These are phyloP conservation scores for Melospiza georgiana DNA, from an alignment of 2,113 vertebrate genomes.

Conservation along the genomic window DNA sequence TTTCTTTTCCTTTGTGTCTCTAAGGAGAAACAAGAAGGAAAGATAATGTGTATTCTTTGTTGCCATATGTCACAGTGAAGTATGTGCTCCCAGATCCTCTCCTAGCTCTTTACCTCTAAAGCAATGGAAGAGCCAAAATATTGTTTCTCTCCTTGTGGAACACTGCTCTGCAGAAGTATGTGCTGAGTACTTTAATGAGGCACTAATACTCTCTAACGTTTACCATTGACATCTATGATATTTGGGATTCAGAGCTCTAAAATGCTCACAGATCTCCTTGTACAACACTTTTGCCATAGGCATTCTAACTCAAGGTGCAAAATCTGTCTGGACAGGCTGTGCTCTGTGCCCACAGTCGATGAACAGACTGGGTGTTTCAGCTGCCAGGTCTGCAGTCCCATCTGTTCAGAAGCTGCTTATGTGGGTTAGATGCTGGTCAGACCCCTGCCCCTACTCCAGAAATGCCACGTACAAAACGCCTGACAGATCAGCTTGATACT, in stretches of 20 bases:
- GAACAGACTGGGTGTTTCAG: background rate
- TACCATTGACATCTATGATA: background rate
- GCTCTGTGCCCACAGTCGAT: background rate
- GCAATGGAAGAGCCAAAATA: background rate
- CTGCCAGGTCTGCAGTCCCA: background rate
- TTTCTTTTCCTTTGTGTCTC: background rate
- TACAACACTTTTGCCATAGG: constrained; percentile 6
- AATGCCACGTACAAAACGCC: accelerated
- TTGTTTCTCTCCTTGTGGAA: background rate
- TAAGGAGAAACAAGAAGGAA: background rate
- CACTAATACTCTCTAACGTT: background rate
- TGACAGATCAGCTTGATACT: background rate
- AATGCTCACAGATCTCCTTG: background rate
- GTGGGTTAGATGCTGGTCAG: background rate
- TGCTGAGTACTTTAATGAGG: background rate
- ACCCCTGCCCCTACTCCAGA: background rate
- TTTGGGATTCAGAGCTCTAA: background rate
- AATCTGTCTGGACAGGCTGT: background rate
- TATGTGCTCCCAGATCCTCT: background rate
- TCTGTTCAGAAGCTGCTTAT: constrained; percentile 21
- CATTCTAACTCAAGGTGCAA: background rate
- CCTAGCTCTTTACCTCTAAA: background rate
- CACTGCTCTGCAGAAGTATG: background rate
- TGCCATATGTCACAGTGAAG: background rate
- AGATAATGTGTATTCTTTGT: background rate